A percentile compares a stretch with the other conserved stretches of the same genome.
Conservation (phyloP, 2,797 vertebrate species). For the Malacoctenus gilli region DNA sequence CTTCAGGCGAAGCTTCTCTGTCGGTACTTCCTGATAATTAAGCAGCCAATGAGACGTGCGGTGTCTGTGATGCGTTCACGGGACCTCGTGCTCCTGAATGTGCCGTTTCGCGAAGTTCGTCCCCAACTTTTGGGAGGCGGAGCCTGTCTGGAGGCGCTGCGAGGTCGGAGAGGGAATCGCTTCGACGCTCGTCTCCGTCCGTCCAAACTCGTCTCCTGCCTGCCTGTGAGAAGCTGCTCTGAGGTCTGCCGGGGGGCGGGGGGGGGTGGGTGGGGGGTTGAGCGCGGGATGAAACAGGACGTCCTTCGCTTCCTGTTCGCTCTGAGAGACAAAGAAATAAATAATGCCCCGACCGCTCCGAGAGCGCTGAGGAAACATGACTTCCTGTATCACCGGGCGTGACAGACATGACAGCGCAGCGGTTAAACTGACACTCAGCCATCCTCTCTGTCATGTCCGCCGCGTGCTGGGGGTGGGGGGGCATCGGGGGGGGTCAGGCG, state of each 20-base stretch:
- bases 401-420: slow-evolving; percentile 76
- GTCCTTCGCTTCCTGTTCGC: slow-evolving; percentile 48
- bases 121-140: no score
- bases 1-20: no score
- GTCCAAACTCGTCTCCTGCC: slow-evolving; percentile 27
- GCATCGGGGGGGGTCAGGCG: slow-evolving; percentile 59
- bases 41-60: no score
- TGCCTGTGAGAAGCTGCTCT: slow-evolving; percentile 31
- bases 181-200: slow-evolving; percentile 11
- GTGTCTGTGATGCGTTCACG: no score
- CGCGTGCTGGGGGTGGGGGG: slow-evolving; percentile 62
- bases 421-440: slow-evolving; percentile 67
- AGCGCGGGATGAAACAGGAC: slow-evolving; percentile 22
- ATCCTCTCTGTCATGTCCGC: slow-evolving; percentile 65
- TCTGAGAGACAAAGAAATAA: slow-evolving; percentile 30
- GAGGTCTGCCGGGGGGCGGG: no score
- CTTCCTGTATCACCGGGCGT: slow-evolving; percentile 67
- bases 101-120: no score
- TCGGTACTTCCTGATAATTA: no score
- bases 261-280: slow-evolving; percentile 1
- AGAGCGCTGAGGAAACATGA: slow-evolving; percentile 61
- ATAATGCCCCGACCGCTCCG: slow-evolving; percentile 32
- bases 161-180: neutral
- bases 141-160: no score
- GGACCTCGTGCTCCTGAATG: no score